Base-by-base conservation (phyloP, 2,797 vertebrate genomes). In the Xenentodon cancila region DNA sequence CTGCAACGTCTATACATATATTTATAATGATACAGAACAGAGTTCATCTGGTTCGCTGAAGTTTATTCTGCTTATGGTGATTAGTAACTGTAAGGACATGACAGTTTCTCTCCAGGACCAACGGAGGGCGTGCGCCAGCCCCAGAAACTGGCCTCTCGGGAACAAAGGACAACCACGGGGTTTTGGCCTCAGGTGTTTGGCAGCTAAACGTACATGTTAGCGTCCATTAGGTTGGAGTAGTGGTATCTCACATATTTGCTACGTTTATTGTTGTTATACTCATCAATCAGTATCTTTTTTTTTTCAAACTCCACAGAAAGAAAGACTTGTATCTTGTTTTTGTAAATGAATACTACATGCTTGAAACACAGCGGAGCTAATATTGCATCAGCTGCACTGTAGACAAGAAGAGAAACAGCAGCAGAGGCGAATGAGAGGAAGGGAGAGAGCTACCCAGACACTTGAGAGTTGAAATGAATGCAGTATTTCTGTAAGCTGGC, bases 331-430 rank as follows among this genome's bases (percentile, higher is more conserved):
- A 79, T 91, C 79, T 91, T 84, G 92, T 92, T 91, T 88, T 90
- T 81, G 50, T 92, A 88, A 92, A 93, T 93, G 88, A 93, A 92
- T 92, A 94, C 92, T 93, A 94, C 93, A 94, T 94, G 93, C 93
- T 94, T 92, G 88, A 92, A 91, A 93, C 92, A 92, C 89, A 88
- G 89, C 91, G 91, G 90, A 92, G 90, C 89, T 90, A 62, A 82
- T 74, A 75, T 86, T 59, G 89, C 87, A 56, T 88, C 76, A 43
- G 83, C 87, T 84, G 83, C 87, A 86, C 85, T 83, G 64, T 64
- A 81, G 89, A 93, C 89, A 82, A 86, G 85, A 84, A 91, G 88
- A 91, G 87, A 86, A 86, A 86, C 75, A 59, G 82, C n/a, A 83
- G 68, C 49, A 53, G 59, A 48, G 68, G 82, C 45, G 20, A 71